phyloP scores from a whole-genome alignment of 1,140 invertebrate genomes.

The Meteorus sp. region DNA sequence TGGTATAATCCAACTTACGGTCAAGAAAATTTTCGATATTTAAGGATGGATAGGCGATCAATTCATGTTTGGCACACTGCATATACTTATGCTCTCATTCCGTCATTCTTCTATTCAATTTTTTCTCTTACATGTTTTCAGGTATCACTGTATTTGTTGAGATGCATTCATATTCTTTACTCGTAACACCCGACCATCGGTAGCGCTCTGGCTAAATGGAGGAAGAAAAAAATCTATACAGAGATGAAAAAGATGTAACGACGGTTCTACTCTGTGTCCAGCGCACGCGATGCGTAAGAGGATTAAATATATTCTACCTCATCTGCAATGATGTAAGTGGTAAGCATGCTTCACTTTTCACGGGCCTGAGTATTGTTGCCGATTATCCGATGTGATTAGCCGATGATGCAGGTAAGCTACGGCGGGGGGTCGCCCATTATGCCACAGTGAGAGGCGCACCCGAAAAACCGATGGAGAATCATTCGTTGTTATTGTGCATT shows the following conservation, averaged over 20 bases:
- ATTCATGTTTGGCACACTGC: conserved; percentile 27
- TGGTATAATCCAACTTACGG: conserved; percentile 49
- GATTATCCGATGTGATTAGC: conserved; percentile 60
- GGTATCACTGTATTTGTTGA: neutral
- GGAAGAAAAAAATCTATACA: too few relatives aligned
- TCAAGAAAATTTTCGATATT: conserved; percentile 47
- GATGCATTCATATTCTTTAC: conserved; percentile 3
- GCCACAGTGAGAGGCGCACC: conserved; percentile 17
- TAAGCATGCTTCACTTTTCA: conserved; percentile 51
- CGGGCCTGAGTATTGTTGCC: conserved; percentile 51
- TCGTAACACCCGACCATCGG: conserved; percentile 16
- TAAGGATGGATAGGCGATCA: conserved; percentile 25
- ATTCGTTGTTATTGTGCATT: too few relatives aligned
- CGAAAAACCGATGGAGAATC: too few relatives aligned
- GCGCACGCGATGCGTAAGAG: conserved; percentile 27
- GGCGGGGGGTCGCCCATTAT: conserved; percentile 57
- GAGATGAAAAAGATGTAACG: neutral
- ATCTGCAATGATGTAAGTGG: conserved; percentile 22
- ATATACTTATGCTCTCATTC: conserved; percentile 22
- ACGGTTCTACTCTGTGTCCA: conserved; percentile 21
- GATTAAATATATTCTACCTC: conserved; percentile 24
- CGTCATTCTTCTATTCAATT: conserved; percentile 22
- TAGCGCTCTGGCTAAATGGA: neutral
- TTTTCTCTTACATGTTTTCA: conserved; percentile 29
- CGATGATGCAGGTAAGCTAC: conserved; percentile 60